Evolutionary conservation across 2,888 invertebrate genomes (phyloP).

Genomic region (Conus canariensis): DNA sequence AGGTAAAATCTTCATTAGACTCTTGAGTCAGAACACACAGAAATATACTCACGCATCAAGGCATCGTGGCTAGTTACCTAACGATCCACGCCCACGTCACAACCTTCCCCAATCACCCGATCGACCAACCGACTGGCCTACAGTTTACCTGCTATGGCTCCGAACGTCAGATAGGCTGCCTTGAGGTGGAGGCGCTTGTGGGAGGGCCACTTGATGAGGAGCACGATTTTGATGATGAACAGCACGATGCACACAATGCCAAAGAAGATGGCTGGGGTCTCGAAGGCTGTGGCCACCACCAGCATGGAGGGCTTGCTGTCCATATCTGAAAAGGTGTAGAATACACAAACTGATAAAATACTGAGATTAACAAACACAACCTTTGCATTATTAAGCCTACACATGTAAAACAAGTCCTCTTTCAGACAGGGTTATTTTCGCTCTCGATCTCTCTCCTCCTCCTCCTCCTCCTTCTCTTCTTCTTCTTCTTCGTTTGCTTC

Average conservation of each 20-base stretch:
- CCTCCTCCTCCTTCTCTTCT: no score
- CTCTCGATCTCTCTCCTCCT: no score
- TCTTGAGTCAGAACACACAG: no score
- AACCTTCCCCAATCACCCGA: no score
- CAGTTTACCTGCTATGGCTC: constrained; percentile 52
- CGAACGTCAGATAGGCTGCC: constrained; percentile 57
- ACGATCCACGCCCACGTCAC: no score
- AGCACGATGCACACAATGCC: constrained; percentile 54
- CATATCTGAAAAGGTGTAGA: constrained; percentile 37
- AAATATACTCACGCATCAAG: no score
- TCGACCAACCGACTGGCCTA: no score
- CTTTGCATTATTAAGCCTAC: no score
- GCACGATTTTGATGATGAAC: constrained; percentile 54
- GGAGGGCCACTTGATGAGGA: constrained; percentile 44
- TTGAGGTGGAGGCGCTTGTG: constrained; percentile 52
- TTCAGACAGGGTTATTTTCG: background rate
- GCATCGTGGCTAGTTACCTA: no score
- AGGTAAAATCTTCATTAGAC: no score
- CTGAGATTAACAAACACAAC: no score
- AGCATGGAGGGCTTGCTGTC: constrained; percentile 50
- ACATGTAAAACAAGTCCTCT: background rate
- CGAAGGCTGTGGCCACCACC: constrained; percentile 55
- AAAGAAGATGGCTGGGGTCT: constrained; percentile 52
- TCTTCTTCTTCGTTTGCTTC: no score
- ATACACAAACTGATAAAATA: background rate